Base-by-base conservation (phyloP, 2,888 invertebrate species). In the Holacanthella duospinosa region DNA sequence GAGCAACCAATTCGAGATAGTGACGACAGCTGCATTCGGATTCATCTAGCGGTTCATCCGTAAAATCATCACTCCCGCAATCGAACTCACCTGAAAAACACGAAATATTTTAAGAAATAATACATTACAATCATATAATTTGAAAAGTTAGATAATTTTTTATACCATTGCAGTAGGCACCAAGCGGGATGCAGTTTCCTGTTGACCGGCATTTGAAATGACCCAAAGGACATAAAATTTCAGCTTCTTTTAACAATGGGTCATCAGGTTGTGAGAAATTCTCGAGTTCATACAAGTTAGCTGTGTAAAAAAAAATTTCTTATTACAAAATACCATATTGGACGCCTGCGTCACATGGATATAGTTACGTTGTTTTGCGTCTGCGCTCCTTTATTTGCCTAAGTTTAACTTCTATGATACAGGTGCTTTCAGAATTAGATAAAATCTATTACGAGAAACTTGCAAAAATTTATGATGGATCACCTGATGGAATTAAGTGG, bases 171-270 rank as follows among this genome's bases (percentile, higher is more conserved):
- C 64, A 64, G 29, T 54, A 64, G 21, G 55, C 54, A 53, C 59
- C 43, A 21, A 67, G 64, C 2, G 67, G 65, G 24, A 67, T 55
- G 44, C 67, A 67, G 29, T 63, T 65, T 55, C 48, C 59, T 21
- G 67, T 64, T 9, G 59, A 55, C 27, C 43, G 26, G 29, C 67
- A 67, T 16, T 36, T 53, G 26, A 67, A 64, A 56, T 65, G 63
- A 2, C 67, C 67, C 2, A n/a, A 21, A n/a, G 67, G 67, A 58
- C 67, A 67, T n/a, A 19, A 9, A n/a, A 48, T 9, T 48, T 4
- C 48, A n/a, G 36, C 16, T 36, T 12, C 9, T 16, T 12, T 36
- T 36, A 36, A 16, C 36, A 36, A 16, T 16, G 36, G 16, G 36
- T 36, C 16, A 36, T 16, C 36, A 36, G 36, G 36, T n/a, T n/a